Percentiles rank a stretch among this genome's conserved stretches.
These are phyloP conservation scores for Siderastrea siderea DNA, from an alignment of 92 coral and sea anemone species.

Conservation along the genomic window DNA sequence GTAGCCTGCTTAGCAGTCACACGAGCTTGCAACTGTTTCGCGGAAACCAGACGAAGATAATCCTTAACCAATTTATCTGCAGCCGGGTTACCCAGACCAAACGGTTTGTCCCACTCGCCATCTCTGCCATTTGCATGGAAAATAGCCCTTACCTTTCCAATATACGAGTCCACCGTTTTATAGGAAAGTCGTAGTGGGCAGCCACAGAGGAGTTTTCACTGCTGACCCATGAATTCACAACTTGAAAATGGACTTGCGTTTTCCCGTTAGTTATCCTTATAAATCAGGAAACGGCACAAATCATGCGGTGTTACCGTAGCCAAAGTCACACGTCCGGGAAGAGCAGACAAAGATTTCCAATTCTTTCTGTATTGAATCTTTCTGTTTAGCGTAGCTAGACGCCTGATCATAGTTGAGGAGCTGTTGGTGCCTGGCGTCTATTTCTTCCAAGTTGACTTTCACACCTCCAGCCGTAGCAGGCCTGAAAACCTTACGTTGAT, in stretches of 20 bases:
- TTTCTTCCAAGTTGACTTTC: slow-evolving; percentile 17
- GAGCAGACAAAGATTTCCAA: not conserved
- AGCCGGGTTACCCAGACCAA: too few relatives aligned
- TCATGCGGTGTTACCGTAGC: not conserved
- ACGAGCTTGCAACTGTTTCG: too few relatives aligned
- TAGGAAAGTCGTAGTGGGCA: too few relatives aligned
- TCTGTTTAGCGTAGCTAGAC: slow-evolving; percentile 40
- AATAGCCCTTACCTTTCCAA: too few relatives aligned
- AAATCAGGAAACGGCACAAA: not conserved
- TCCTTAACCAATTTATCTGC: too few relatives aligned
- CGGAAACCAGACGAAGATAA: too few relatives aligned
- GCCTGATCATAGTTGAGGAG: slow-evolving; percentile 21
- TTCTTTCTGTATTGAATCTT: slow-evolving; percentile 27
- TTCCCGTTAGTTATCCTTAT: not conserved
- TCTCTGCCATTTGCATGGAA: too few relatives aligned
- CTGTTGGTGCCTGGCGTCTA: slow-evolving; percentile 26
- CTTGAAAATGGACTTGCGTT: slow-evolving; percentile 15
- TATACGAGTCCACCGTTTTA: too few relatives aligned
- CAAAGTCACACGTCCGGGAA: not conserved
- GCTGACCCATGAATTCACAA: too few relatives aligned
- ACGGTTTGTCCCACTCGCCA: too few relatives aligned
- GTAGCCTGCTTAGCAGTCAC: too few relatives aligned
- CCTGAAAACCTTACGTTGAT: slow-evolving; percentile 7
- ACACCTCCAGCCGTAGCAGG: not conserved
- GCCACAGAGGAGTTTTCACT: too few relatives aligned